Percentiles rank a stretch among this genome's conserved stretches.
These are phyloP conservation scores for Catocala nupta DNA, from an alignment of 2,888 invertebrate species.

Conservation along the genomic window DNA sequence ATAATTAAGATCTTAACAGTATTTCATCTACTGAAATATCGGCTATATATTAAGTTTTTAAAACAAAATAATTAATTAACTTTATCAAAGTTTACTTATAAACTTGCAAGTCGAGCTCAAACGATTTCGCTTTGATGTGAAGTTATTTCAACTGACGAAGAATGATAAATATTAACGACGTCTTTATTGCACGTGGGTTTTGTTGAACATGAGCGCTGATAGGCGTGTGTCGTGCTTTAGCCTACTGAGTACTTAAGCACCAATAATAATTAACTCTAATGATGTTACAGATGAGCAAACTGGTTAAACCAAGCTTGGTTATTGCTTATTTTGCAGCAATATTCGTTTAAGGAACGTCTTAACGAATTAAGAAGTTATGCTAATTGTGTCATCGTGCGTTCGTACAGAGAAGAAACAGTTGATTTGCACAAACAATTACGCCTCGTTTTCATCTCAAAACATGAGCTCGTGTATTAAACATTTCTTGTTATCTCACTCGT, in stretches of 20 bases:
- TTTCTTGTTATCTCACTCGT: slow-evolving; percentile 32
- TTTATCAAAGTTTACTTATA: slow-evolving; percentile 8
- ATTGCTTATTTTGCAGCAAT: slow-evolving; percentile 80
- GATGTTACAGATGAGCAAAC: slow-evolving; percentile 79
- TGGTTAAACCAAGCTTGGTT: slow-evolving; percentile 75
- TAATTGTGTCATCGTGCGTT: slow-evolving; percentile 65
- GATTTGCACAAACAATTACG: slow-evolving; percentile 63
- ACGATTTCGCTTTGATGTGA: slow-evolving; percentile 24
- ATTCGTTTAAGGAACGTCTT: slow-evolving; percentile 73
- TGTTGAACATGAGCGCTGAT: slow-evolving; percentile 22
- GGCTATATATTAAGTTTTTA: too few species aligned
- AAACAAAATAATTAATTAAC: too few species aligned
- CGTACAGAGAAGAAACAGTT: slow-evolving; percentile 52
- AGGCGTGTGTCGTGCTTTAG: slow-evolving; percentile 55
- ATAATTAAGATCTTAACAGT: too few species aligned
- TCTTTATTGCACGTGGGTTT: slow-evolving; percentile 4
- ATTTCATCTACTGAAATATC: too few species aligned
- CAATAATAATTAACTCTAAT: slow-evolving; percentile 82
- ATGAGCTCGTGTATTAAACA: slow-evolving; percentile 38
- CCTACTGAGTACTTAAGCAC: slow-evolving; percentile 68
- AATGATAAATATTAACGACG: neutral
- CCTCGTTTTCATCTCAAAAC: slow-evolving; percentile 54
- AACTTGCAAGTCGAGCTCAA: slow-evolving; percentile 48
- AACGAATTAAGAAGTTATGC: slow-evolving; percentile 76
- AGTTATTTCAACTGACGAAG: too few species aligned